Conservation (phyloP, 2,797 vertebrate genomes). For the Myiotriccus ornatus region DNA sequence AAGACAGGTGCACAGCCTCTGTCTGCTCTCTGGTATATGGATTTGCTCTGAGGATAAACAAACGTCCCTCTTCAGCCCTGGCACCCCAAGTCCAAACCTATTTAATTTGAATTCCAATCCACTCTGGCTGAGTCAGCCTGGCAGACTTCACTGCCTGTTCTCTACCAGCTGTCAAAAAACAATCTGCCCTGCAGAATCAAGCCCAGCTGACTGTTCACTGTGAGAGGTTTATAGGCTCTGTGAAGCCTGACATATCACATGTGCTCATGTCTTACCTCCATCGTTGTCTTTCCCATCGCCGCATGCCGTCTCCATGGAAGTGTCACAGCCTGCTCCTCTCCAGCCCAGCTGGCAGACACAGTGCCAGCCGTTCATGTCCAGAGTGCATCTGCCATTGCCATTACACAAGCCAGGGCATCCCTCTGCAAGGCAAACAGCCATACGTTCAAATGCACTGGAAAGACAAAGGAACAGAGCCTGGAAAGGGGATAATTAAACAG, state of each 20-base stretch:
- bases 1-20: background rate
- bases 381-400: conserved; percentile 95
- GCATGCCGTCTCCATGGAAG: conserved; percentile 97
- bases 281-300: conserved; percentile 97
- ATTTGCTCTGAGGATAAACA: background rate
- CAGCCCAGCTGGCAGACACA: conserved; percentile 98
- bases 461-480: background rate
- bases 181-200: conserved; percentile 33
- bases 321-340: conserved; percentile 95
- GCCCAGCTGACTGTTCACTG: background rate
- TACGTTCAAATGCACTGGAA: background rate
- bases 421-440: conserved; percentile 83
- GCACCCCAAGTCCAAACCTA: background rate
- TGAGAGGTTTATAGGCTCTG: background rate
- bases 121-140: conserved; percentile 34
- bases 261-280: conserved; percentile 83
- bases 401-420: conserved; percentile 97
- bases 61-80: background rate
- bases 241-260: background rate
- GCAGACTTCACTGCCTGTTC: background rate
- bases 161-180: conserved; percentile 45
- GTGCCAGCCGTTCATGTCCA: conserved; percentile 97
- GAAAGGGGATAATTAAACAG: background rate
- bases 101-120: conserved; percentile 3
- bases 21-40: background rate